Conservation (phyloP, 2,888 invertebrate species). For the Drosophila longiperda region DNA sequence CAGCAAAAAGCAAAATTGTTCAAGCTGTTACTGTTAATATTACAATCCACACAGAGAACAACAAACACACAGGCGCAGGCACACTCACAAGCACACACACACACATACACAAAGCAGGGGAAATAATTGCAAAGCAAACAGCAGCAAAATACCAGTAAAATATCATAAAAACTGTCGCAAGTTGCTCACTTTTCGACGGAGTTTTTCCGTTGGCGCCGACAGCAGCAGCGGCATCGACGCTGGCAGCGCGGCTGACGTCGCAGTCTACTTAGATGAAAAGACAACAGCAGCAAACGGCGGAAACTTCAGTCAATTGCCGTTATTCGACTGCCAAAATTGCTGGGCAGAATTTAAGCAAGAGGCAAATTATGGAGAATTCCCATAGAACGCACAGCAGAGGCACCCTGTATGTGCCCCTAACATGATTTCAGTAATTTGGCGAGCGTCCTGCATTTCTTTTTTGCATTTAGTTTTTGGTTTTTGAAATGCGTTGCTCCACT, state of each 20-base stretch:
- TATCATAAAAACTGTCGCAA: conserved; percentile 71
- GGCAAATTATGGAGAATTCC: conserved; percentile 12
- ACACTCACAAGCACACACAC: not conserved
- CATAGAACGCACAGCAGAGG: not conserved
- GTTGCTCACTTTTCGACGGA: conserved; percentile 48
- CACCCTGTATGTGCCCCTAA: conserved; percentile 48
- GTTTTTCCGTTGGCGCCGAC: conserved; percentile 54
- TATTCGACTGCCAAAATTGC: conserved; percentile 64
- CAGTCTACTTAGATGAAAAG: conserved; percentile 29
- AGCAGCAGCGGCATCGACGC: conserved; percentile 28
- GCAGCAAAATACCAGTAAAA: conserved; percentile 48
- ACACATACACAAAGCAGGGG: conserved; percentile 51
- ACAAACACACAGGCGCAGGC: not conserved
- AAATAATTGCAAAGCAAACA: conserved; percentile 71
- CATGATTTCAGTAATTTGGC: conserved; percentile 58
- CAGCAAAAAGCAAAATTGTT: conserved; percentile 2
- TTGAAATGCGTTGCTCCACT: conserved; percentile 20
- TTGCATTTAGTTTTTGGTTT: conserved; percentile 40
- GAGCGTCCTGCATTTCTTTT: conserved; percentile 36
- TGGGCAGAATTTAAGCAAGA: conserved; percentile 3
- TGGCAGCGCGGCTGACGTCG: conserved; percentile 35
- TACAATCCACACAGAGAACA: conserved; percentile 41
- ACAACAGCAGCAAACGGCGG: conserved; percentile 30
- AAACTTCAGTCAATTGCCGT: conserved; percentile 52
- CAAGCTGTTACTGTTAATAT: conserved; percentile 18